A percentile compares a stretch with the other conserved stretches of the same genome.
Conservation (phyloP, 2,113 vertebrate genomes). For the Otolemur garnettii region DNA sequence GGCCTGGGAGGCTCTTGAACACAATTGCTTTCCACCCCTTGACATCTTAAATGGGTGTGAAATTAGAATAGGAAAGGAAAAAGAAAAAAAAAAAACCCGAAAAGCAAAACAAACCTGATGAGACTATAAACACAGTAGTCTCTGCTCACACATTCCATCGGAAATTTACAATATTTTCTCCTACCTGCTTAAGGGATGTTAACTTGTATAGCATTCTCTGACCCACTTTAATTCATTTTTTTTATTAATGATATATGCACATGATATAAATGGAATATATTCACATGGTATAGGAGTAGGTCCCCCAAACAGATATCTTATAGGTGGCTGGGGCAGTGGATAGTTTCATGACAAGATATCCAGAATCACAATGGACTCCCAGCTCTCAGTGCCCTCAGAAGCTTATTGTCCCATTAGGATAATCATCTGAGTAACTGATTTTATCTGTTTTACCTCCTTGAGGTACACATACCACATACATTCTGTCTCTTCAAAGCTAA, state of each 20-base stretch:
- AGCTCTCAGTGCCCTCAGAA: neutral
- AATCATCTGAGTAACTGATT: neutral
- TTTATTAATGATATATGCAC: neutral
- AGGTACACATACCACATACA: neutral
- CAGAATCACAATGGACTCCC: neutral
- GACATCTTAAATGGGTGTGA: neutral
- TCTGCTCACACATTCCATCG: neutral
- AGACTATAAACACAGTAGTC: neutral
- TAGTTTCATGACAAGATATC: neutral
- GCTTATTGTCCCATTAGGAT: neutral
- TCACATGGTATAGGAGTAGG: neutral
- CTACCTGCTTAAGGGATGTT: neutral
- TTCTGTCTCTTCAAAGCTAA: neutral
- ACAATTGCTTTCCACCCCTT: slow-evolving; percentile 9
- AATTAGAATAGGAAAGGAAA: slow-evolving; percentile 11
- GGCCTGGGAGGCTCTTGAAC: neutral
- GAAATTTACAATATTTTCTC: neutral
- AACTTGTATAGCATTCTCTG: neutral
- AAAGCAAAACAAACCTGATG: neutral
- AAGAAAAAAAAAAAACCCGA: neutral
- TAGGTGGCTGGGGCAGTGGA: neutral
- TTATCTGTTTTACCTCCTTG: neutral
- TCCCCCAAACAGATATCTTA: neutral
- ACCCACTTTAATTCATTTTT: neutral
- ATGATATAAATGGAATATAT: neutral